Base-by-base conservation (phyloP, 2,888 invertebrate genomes). In the Steinernema carpocapsae region DNA sequence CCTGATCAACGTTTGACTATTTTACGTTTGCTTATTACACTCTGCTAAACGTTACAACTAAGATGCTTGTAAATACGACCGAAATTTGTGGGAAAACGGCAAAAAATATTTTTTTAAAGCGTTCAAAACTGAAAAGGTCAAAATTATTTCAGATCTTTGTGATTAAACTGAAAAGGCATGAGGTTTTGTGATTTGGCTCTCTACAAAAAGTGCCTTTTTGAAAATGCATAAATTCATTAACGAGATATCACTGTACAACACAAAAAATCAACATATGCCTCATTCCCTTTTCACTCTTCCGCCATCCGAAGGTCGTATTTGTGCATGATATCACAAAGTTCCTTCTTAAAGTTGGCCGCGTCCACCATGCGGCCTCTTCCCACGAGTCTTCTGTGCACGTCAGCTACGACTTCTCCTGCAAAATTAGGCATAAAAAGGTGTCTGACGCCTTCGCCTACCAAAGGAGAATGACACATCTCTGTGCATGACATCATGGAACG, bases 371-470 rank as follows among this genome's bases (percentile, higher is more conserved):
- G 64, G 1, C 64, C 64, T 32, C 64, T 64, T 26, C 22, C 26
- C 64, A 32, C 64, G 32, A 64, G 64, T 64, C 64, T 29, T 37
- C 64, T 64, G 64, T 64, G 64, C 64, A 64, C 64, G 37, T 64
- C 64, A 7, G 64, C 64, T 1, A 64, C 37, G 10, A 64, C 64
- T 37, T 64, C 64, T 64, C 64, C 64, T 64, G 26, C 29, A 64
- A 32, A 64, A 1, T 17, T 4, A 2, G 3, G 24, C 4, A 19
- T 56, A 56, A 2, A 1, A 22, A 14, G 6, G 56, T 24, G 12
- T 64, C 64, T 29, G 26, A 19, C 14, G 3, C 26, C 14, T 22
- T 19, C 4, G 26, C 37, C 14, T 64, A 64, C 64, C 64, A n/a
- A 64, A 64, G 1, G 64, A 64, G 64, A 32, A 64, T 32, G 64